Evolutionary conservation across 2,888 invertebrate species (phyloP), one percentile per base, ranked within the genome.

Genomic region (Dryomyza anilis): DNA sequence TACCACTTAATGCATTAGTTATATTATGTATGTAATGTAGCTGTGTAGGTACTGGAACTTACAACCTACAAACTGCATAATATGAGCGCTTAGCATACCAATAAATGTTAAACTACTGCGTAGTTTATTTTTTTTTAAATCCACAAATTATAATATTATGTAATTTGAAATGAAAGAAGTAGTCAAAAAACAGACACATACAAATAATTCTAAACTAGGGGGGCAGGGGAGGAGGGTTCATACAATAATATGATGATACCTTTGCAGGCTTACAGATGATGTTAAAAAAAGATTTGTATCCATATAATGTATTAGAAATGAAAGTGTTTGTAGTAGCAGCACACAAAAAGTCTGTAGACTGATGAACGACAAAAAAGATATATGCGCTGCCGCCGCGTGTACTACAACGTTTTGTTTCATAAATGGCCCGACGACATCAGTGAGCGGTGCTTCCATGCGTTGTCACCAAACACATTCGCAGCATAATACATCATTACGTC

Each of bases 401-500:
- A 50, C 57, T 25, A 27, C 48, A 21, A 33, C 45, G 3, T 50
- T 60, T 50, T 52, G 10, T 25, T 50, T 60, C 36, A 50, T 27
- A 45, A 27, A 29, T 29, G 19, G 45, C 23, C 30, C 12, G 23
- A 25, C 29, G 30, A 29, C 29, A 8, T 27, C 30, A n/a, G n/a
- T n/a, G n/a, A n/a, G n/a, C n/a, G n/a, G n/a, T n/a, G 25, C 29
- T 19, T 27, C 19, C 36, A 61, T 5, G 6, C 23, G 43, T 25
- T 43, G 61, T 53, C 52, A 61, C 61, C 43, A 43, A 61, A 61
- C n/a, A 43, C 52, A 29, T 61, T 39, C 23, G 36, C 48, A 29
- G 43, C 36, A 29, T 70, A 71, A 69, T 77, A 83, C 76, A 82
- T 78, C 75, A n/a, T n/a, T 46, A 83, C 82, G 78, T 83, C 83